A percentile compares a stretch with the other conserved stretches of the same genome.
Conservation (phyloP, 2,113 vertebrate genomes). For the Amia ocellicauda region DNA sequence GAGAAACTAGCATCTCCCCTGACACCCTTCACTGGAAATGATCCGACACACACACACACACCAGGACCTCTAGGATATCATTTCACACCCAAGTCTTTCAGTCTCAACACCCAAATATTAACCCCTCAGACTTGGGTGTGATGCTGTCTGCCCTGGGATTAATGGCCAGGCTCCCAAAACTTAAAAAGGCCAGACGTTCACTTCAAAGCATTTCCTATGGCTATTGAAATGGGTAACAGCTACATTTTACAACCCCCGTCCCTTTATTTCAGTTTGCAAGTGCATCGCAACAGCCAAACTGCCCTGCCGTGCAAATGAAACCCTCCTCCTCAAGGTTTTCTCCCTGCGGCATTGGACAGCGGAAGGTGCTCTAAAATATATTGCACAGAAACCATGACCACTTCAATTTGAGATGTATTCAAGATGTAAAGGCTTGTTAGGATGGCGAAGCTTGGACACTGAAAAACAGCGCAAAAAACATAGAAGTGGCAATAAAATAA, state of each 20-base stretch:
- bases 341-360: too few relatives aligned
- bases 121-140: slow-evolving; percentile 40
- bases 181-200: slow-evolving; percentile 56
- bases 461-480: too few relatives aligned
- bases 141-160: slow-evolving; percentile 44
- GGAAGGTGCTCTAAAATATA: too few relatives aligned
- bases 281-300: slow-evolving; percentile 33
- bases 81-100: slow-evolving; percentile 44
- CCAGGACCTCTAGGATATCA: slow-evolving; percentile 40
- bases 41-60: slow-evolving; percentile 38
- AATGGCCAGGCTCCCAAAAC: slow-evolving; percentile 45
- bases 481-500: too few relatives aligned
- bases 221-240: slow-evolving; percentile 52
- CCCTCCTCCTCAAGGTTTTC: too few relatives aligned
- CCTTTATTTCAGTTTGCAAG: slow-evolving; percentile 50
- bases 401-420: too few relatives aligned
- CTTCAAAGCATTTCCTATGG: slow-evolving; percentile 58
- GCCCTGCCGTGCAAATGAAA: too few relatives aligned
- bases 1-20: slow-evolving; percentile 34
- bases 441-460: too few relatives aligned
- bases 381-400: too few relatives aligned
- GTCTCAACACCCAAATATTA: slow-evolving; percentile 36
- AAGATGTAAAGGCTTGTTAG: too few relatives aligned
- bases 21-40: slow-evolving; percentile 25
- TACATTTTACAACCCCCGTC: slow-evolving; percentile 61